Conservation (phyloP, 2,888 invertebrate species). For the Chymomyza procnemis region DNA sequence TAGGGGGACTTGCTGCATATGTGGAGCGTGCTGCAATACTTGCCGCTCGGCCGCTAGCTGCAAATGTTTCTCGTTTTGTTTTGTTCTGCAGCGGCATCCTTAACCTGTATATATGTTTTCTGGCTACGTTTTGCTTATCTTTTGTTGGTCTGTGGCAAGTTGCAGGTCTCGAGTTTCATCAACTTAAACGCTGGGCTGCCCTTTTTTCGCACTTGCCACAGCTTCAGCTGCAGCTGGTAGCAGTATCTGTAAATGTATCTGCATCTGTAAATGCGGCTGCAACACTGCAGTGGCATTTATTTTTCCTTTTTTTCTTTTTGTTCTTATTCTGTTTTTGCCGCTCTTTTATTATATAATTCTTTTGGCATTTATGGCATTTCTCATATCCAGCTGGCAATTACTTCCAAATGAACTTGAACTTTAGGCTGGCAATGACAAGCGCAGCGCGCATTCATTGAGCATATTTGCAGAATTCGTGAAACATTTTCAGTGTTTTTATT, state of each 20-base stretch:
- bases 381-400: no score
- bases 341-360: not conserved
- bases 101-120: not conserved
- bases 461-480: not conserved
- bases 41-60: not conserved
- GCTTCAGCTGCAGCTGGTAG: not conserved
- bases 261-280: not conserved
- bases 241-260: constrained; percentile 1
- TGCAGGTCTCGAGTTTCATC: not conserved
- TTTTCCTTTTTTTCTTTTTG: not conserved
- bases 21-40: not conserved
- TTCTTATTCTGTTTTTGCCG: no score
- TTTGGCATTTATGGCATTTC: not conserved
- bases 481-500: not conserved
- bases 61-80: not conserved
- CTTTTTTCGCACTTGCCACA: constrained; percentile 19
- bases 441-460: no score
- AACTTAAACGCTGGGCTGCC: not conserved
- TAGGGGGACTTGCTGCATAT: not conserved
- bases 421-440: no score
- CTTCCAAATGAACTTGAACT: no score
- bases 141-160: not conserved
- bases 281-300: not conserved
- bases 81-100: not conserved
- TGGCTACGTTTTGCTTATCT: not conserved